Conservation (phyloP, 2,888 invertebrate species). For the Hirudinaria manillensis region DNA sequence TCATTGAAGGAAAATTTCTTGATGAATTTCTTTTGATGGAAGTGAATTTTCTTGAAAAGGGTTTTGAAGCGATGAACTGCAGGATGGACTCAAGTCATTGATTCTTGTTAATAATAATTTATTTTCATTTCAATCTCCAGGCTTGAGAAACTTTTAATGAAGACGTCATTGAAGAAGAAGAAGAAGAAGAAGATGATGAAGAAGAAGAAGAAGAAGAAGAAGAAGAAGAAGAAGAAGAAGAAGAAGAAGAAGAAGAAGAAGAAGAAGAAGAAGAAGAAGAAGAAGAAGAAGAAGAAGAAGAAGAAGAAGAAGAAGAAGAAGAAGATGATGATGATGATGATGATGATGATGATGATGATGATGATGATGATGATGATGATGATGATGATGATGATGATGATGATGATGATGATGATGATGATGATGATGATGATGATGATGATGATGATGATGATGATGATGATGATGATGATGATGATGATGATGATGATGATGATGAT, state of each 20-base stretch:
- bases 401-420: slow-evolving; percentile 28
- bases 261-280: not conserved
- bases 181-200: no score
- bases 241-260: not conserved
- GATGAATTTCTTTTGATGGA: no score
- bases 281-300: not conserved
- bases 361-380: slow-evolving; percentile 22
- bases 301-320: not conserved
- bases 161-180: no score
- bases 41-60: no score
- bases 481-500: slow-evolving; percentile 18
- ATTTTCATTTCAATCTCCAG: no score
- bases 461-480: slow-evolving; percentile 29
- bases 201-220: not conserved
- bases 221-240: not conserved
- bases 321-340: slow-evolving; percentile 20
- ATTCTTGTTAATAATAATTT: no score
- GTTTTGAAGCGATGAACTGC: no score
- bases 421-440: slow-evolving; percentile 26
- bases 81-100: no score
- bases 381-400: slow-evolving; percentile 23
- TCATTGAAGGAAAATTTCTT: no score
- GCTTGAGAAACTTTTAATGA: no score
- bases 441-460: slow-evolving; percentile 26
- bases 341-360: slow-evolving; percentile 24